Conservation (phyloP, 2,113 vertebrate species). For the Notiomystis cincta region DNA sequence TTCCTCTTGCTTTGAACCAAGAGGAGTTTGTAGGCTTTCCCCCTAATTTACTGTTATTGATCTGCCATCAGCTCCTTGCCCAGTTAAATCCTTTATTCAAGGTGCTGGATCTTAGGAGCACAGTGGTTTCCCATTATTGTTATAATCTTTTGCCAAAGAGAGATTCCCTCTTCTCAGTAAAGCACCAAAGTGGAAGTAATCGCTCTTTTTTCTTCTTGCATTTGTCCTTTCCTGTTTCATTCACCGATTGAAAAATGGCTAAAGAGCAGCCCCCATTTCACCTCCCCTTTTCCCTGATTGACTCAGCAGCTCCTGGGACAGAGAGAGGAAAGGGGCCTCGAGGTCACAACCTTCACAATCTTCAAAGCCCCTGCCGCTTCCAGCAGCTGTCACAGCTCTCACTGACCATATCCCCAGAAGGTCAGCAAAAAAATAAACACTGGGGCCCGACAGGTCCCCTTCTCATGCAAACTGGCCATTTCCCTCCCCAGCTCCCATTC, state of each 20-base stretch:
- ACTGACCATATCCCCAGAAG: constrained; percentile 70
- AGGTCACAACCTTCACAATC: constrained; percentile 74
- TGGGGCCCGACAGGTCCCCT: constrained; percentile 57
- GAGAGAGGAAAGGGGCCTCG: constrained; percentile 66
- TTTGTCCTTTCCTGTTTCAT: constrained; percentile 73
- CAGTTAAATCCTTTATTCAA: constrained; percentile 48
- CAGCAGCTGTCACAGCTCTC: constrained; percentile 73
- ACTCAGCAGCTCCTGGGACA: constrained; percentile 74
- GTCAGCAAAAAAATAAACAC: constrained; percentile 73
- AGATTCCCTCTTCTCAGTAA: constrained; percentile 58
- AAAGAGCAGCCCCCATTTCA: constrained; percentile 69
- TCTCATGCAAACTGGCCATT: constrained; percentile 60
- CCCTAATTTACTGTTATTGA: constrained; percentile 37
- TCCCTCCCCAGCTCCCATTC: constrained; percentile 55
- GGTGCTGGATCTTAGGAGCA: constrained; percentile 12
- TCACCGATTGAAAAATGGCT: constrained; percentile 73
- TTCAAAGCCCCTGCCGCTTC: constrained; percentile 75
- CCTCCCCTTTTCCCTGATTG: constrained; percentile 69
- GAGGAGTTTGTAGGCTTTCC: constrained; percentile 4
- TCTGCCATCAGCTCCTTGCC: constrained; percentile 51
- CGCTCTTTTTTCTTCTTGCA: constrained; percentile 66
- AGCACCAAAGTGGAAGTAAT: constrained; percentile 73
- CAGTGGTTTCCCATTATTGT: constrained; percentile 56
- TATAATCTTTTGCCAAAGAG: constrained; percentile 51
- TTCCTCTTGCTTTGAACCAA: constrained; percentile 10